phyloP scores from a whole-genome alignment of 1,140 invertebrate genomes.

The Ceratina calcarata region DNA sequence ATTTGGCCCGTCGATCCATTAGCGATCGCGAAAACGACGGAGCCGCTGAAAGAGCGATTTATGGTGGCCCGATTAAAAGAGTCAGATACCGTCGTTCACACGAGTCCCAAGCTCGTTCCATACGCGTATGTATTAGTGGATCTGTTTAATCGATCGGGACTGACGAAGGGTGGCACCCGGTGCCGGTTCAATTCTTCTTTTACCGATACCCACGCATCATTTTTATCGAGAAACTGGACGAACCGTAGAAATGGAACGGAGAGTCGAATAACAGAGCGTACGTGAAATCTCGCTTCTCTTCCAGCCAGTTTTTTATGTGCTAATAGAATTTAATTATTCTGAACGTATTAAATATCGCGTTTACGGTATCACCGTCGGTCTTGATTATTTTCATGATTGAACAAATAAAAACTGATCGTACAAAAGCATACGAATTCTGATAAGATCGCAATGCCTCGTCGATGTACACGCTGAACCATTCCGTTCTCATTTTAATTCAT shows the following conservation, averaged over 20 bases:
- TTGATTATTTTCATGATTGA: no score
- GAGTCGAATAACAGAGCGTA: no score
- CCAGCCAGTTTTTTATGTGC: no score
- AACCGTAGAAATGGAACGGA: constrained; percentile 64
- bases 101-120: neutral
- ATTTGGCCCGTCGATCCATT: constrained; percentile 43
- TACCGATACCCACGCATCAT: constrained; percentile 67
- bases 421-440: no score
- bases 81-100: constrained; percentile 39
- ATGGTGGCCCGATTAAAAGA: constrained; percentile 45
- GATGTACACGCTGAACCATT: no score
- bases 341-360: no score
- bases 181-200: constrained; percentile 71
- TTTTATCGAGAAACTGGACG: constrained; percentile 73
- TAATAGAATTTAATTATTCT: no score
- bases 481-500: no score
- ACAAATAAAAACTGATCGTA: no score
- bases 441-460: no score
- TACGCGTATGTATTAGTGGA: constrained; percentile 67
- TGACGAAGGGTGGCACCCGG: constrained; percentile 66
- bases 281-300: no score
- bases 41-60: constrained; percentile 46
- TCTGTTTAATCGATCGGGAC: constrained; percentile 69
- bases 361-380: no score
- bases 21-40: constrained; percentile 37